Percentiles rank a stretch among this genome's conserved stretches.
These are phyloP conservation scores for Lamellibrachia luymesi DNA, from an alignment of 1,140 invertebrate species.

Conservation along the genomic window DNA sequence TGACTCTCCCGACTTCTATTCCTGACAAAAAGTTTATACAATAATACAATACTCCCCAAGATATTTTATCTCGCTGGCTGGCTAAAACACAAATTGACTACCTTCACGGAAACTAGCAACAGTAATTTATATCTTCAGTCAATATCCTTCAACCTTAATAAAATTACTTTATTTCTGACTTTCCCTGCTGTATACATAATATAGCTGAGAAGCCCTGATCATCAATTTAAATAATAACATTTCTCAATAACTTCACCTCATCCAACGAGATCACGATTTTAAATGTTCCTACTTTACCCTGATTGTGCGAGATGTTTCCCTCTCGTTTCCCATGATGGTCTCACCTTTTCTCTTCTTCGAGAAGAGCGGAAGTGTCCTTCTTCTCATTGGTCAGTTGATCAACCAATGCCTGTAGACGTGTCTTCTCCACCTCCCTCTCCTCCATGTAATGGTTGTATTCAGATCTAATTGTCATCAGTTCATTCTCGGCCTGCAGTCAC, in stretches of 20 bases:
- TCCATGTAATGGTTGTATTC: conserved; percentile 4
- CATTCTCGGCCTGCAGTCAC: conserved; percentile 13
- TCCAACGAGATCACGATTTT: background rate
- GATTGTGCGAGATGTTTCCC: background rate
- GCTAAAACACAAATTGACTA: too few relatives aligned
- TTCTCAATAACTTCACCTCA: background rate
- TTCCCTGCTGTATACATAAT: background rate
- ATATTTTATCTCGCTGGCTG: too few relatives aligned
- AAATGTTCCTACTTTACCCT: background rate
- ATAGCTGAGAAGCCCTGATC: too few relatives aligned
- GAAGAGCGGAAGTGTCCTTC: background rate
- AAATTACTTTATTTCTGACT: background rate
- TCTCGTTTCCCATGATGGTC: background rate
- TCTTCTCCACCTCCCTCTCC: background rate
- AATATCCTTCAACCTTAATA: too few relatives aligned
- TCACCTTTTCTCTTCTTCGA: conserved; percentile 5
- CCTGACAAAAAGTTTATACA: too few relatives aligned
- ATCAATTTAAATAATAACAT: too few relatives aligned
- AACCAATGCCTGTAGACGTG: background rate
- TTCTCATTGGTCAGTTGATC: conserved; percentile 17
- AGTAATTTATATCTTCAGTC: too few relatives aligned
- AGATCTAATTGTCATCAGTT: background rate
- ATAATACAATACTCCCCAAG: too few relatives aligned
- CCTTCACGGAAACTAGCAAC: too few relatives aligned
- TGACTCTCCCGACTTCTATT: too few relatives aligned